Evolutionary conservation across 2,797 vertebrate genomes (phyloP), one percentile per base, ranked within the genome.

Genomic region (Esox masquinongy): DNA sequence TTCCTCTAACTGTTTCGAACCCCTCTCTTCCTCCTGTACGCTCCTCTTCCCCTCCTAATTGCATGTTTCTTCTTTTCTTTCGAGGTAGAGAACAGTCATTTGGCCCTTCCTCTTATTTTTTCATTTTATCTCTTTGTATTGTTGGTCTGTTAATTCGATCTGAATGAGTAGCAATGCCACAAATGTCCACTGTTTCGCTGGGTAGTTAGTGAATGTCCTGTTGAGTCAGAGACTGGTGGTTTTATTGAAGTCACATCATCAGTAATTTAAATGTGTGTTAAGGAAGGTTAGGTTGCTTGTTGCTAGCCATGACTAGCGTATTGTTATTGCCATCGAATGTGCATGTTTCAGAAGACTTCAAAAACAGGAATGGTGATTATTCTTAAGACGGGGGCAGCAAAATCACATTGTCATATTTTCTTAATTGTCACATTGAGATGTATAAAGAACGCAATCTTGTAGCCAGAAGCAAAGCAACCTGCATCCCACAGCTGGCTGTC

Each of bases 21-120:
- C 69, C 72, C 49, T 84, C 81, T 84, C 80, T 77, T 72, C 15
- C 5, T 64, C 63, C 61, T 51, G 26, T 63, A 6, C 61, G 24
- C 15, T 6, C 68, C 61, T 64, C 72, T 6, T 26, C 76, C 15
- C 17, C 70, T n/a, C 56, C 39, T 66, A 19, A 70, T 34, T 72
- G 50, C 70, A 56, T 24, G 50, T 61, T 31, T 72, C 70, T 34
- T 24, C 6, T 11, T 61, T 34, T 72, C 53, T 34, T 16, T 39
- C 5, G 11, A 74, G 24, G 68, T 78, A 73, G 71, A 74, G 70
- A 72, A 74, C 26, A 51, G 36, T 76, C n/a, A 34, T 51, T 64
- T 64, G 64, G 70, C 22, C 19, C 39, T 34, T 67, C 56, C 49
- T 80, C 85, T 90, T 87, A 78, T 63, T 74, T 78, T 64, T 79